Evolutionary conservation across 1,140 invertebrate species (phyloP).

Genomic region (Lamellibrachia luymesi): DNA sequence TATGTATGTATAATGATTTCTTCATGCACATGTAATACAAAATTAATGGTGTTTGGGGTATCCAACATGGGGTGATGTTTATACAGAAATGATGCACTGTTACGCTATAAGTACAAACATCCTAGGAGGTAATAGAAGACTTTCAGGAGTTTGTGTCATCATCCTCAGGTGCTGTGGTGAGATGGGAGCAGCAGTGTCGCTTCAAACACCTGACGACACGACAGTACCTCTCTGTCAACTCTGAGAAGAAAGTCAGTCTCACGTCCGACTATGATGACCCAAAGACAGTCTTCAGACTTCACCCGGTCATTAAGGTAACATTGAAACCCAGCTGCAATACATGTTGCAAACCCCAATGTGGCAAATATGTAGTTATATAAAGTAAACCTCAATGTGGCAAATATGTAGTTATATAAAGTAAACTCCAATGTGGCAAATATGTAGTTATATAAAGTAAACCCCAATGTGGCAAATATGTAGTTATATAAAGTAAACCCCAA

Average conservation of each 20-base stretch:
- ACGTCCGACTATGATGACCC: constrained; percentile 26
- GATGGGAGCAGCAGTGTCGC: constrained; percentile 32
- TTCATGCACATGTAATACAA: too few species aligned
- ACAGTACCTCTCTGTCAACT: constrained; percentile 26
- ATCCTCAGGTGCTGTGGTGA: constrained; percentile 25
- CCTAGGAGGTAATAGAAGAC: neutral
- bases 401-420: too few species aligned
- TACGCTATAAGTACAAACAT: neutral
- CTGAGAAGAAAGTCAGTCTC: constrained; percentile 19
- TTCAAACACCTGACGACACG: constrained; percentile 31
- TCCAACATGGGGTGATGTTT: too few species aligned
- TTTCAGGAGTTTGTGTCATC: neutral
- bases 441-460: too few species aligned
- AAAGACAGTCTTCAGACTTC: constrained; percentile 33
- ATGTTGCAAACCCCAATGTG: neutral
- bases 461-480: too few species aligned
- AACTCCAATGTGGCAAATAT: too few species aligned
- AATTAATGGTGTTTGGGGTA: too few species aligned
- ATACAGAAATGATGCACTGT: neutral
- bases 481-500: too few species aligned
- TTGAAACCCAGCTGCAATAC: neutral
- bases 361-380: too few species aligned
- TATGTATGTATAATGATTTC: too few species aligned
- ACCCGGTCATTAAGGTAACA: constrained; percentile 29
- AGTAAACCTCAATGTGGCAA: too few species aligned